Evolutionary conservation across 2,113 vertebrate genomes (phyloP).

Genomic region (Tetrax tetrax): DNA sequence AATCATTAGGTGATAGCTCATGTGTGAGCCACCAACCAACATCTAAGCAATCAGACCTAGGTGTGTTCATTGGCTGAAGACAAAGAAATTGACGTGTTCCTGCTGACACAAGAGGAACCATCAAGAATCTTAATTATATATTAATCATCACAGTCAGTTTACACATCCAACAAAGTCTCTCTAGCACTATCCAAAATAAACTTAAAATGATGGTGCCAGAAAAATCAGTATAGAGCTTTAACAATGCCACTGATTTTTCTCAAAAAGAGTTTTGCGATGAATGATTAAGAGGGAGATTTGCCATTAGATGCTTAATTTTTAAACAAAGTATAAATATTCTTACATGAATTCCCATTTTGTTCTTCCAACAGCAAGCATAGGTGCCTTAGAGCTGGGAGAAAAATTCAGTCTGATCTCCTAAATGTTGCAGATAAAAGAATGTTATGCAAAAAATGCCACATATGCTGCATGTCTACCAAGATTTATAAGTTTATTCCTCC

Average conservation of each 20-base stretch:
- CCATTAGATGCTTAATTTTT: not conserved
- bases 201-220: not conserved
- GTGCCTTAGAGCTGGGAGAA: not conserved
- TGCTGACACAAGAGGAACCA: conserved; percentile 13
- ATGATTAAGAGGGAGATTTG: not conserved
- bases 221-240: not conserved
- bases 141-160: conserved; percentile 20
- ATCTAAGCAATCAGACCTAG: not conserved
- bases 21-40: not conserved
- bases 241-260: not conserved
- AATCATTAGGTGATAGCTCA: conserved; percentile 14
- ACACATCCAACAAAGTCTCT: not conserved
- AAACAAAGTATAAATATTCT: not conserved
- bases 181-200: not conserved
- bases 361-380: not conserved
- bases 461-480: not conserved
- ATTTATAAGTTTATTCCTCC: not conserved
- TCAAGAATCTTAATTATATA: conserved; percentile 35
- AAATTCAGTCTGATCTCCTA: not conserved
- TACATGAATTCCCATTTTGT: not conserved
- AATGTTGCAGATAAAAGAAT: not conserved
- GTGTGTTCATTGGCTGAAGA: not conserved
- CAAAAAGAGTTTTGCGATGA: not conserved
- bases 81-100: conserved; percentile 16
- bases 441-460: not conserved